Base-by-base conservation (phyloP, 2,113 vertebrate species). In the Bagarius yarrelli region DNA sequence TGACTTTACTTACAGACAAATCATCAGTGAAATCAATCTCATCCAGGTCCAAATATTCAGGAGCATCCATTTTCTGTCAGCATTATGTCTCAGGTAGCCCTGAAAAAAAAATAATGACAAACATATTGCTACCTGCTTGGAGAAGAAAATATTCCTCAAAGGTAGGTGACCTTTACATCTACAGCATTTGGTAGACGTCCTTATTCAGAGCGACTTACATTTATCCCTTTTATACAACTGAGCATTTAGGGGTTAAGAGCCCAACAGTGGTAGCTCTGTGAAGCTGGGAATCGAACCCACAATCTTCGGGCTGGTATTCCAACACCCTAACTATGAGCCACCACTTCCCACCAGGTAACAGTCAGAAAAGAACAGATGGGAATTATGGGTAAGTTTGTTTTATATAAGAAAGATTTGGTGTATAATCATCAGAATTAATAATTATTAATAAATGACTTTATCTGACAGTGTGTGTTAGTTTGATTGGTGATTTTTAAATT, bases 11-110 rank as follows among this genome's bases (percentile, higher is more conserved):
- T 91, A 99, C 98, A 88, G 93, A 95, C 89, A 96, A 91, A 81
- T 99, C 97, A 89, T 99, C 98, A 56, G 93, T 96, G 89, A 99
- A 99, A 94, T 99, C 98, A 86, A 99, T 99, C 94, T 98, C 96
- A 89, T 99, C 98, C 93, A 99, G 94, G 91, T 99, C 98, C 90
- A 99, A 94, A 88, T 99, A 98, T 88, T 99, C 97, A 93, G 98
- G 98, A 90, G 94, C 95, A 92, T 99, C 98, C 98, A 99, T 99
- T 90, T 94, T 96, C 94, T 92, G 91, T 89, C 93, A 87, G 87
- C 97, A 99, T 99, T 94, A 94, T 98, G 93, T 82, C 81, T 86
- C 86, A 85, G 85, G 79, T 34, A 73, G 83, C 85, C 11, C 81
- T 67, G 81, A 23, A 66, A 40, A 55, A 83, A 59, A 76, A 78